phyloP scores from a whole-genome alignment of 2,113 vertebrate species.

The Murina feae region DNA sequence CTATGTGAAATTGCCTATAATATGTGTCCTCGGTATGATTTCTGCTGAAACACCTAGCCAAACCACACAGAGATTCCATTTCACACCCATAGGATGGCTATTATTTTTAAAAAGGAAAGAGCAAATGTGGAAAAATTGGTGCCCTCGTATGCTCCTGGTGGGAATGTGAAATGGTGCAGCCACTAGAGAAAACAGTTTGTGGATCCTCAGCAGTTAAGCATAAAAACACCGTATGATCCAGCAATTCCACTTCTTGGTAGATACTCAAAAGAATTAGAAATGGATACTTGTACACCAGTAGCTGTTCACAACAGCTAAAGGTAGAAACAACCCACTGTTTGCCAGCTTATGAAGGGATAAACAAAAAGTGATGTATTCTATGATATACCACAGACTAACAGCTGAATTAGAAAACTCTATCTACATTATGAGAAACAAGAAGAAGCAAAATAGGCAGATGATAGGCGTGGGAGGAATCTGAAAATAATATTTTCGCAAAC shows the following conservation, averaged over 20 bases:
- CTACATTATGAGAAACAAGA: conserved; percentile 44
- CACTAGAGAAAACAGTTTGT: background rate
- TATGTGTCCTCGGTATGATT: background rate
- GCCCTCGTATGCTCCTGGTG: background rate
- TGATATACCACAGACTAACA: background rate
- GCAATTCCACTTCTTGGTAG: background rate
- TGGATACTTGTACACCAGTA: background rate
- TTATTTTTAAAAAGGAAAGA: background rate
- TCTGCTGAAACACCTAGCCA: background rate
- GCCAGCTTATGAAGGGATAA: background rate
- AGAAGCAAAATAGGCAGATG: conserved; percentile 53
- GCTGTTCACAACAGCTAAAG: background rate
- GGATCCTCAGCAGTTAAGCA: background rate
- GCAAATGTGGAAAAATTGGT: background rate
- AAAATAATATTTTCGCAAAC: conserved; percentile 57
- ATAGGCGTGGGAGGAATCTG: conserved; percentile 41
- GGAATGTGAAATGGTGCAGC: background rate
- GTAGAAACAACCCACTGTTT: background rate
- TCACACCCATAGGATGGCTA: background rate
- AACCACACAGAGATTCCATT: background rate
- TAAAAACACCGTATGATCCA: background rate
- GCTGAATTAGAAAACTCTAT: conserved; percentile 54
- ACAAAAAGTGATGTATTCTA: background rate
- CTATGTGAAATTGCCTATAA: background rate
- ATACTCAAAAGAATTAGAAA: background rate